A percentile compares a stretch with the other conserved stretches of the same genome.
phyloP scores from a whole-genome alignment of 2,113 vertebrate species.

The Leiothrix lutea region DNA sequence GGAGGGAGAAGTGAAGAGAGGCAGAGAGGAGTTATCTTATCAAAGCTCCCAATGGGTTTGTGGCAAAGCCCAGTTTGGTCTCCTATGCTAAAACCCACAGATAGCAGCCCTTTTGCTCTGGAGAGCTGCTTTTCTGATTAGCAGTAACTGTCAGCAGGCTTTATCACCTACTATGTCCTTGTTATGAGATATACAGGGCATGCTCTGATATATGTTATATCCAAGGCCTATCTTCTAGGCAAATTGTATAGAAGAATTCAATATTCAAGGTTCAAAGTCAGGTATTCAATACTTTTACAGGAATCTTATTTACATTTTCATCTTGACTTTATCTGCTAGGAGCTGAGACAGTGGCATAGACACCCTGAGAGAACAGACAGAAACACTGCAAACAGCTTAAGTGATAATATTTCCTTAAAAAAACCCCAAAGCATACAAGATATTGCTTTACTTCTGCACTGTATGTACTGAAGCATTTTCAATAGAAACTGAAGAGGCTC shows the following conservation, averaged over 20 bases:
- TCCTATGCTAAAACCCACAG: neutral
- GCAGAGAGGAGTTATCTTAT: neutral
- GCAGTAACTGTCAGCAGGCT: conserved; percentile 3
- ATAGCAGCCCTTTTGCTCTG: neutral
- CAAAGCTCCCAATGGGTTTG: neutral
- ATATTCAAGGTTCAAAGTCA: neutral
- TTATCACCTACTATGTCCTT: neutral
- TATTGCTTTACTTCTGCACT: neutral
- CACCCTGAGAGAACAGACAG: neutral
- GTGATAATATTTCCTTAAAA: neutral
- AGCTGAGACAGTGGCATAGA: neutral
- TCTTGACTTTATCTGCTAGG: neutral
- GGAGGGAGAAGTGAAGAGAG: neutral
- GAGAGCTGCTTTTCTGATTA: conserved; percentile 24
- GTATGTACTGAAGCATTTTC: neutral
- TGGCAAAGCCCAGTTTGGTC: neutral
- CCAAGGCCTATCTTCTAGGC: neutral
- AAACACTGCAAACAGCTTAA: neutral
- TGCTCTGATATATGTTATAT: neutral
- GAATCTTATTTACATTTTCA: neutral
- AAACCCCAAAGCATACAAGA: neutral
- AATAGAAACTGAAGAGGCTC: neutral
- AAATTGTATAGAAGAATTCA: neutral
- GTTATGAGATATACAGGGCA: neutral
- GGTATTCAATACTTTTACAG: neutral